Evolutionary conservation across 2,797 vertebrate genomes (phyloP).

Genomic region (Brachyalestes nurse): DNA sequence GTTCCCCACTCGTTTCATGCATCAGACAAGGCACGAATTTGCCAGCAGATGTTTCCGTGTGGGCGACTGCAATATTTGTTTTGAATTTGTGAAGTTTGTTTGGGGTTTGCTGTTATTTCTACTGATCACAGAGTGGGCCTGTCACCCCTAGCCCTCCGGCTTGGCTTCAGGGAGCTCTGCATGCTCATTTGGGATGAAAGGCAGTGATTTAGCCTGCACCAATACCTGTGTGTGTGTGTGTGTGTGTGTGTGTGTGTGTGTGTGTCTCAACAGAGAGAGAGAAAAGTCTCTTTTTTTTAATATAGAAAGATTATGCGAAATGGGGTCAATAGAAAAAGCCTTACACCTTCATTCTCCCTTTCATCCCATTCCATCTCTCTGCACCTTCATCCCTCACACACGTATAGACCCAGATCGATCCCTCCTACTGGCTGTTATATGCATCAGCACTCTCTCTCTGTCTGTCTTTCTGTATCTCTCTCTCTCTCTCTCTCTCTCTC

Average conservation of each 20-base stretch:
- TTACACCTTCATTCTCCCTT: background rate
- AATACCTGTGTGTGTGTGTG: slow-evolving; percentile 21
- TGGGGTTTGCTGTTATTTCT: slow-evolving; percentile 31
- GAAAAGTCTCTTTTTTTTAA: too few species aligned
- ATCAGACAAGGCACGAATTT: background rate
- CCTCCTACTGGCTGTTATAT: too few species aligned
- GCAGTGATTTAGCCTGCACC: slow-evolving; percentile 35
- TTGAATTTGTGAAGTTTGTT: slow-evolving; percentile 24
- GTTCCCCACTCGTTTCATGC: background rate
- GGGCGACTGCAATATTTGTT: background rate
- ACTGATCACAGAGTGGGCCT: slow-evolving; percentile 41
- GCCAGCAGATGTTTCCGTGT: background rate
- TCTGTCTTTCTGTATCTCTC: too few species aligned
- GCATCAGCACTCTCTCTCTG: too few species aligned
- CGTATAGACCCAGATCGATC: background rate
- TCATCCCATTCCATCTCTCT: slow-evolving; percentile 6
- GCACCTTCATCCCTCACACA: slow-evolving; percentile 20
- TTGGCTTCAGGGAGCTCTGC: slow-evolving; percentile 21
- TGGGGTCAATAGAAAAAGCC: slow-evolving; percentile 1
- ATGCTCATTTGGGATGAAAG: slow-evolving; percentile 53
- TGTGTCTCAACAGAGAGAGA: slow-evolving; percentile 15
- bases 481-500: background rate
- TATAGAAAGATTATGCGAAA: slow-evolving; percentile 10
- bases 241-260: slow-evolving; percentile 20
- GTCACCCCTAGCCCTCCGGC: background rate